Conservation (phyloP, 2,113 vertebrate species). For the Acrocephalus arundinaceus region DNA sequence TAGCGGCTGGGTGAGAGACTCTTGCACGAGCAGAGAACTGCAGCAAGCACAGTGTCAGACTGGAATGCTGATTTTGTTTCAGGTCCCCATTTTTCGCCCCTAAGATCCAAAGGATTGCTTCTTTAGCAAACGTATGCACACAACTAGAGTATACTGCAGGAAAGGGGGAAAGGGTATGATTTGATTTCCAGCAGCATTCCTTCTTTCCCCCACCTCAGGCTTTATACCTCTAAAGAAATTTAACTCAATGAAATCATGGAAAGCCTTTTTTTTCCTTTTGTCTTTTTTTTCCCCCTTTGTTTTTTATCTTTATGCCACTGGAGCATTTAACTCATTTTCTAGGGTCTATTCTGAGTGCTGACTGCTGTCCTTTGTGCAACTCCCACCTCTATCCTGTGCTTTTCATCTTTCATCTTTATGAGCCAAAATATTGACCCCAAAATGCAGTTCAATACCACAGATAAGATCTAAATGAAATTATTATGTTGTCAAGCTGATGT, state of each 20-base stretch:
- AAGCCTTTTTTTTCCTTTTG: neutral
- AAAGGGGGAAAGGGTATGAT: neutral
- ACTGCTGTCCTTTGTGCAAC: constrained; percentile 19
- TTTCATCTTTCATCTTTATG: neutral
- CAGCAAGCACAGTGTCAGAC: constrained; percentile 21
- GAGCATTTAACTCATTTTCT: constrained; percentile 15
- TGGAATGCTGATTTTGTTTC: constrained; percentile 47
- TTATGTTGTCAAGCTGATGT: neutral
- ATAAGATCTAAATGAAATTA: constrained; percentile 26
- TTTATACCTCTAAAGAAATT: constrained; percentile 8
- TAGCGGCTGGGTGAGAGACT: constrained; percentile 32
- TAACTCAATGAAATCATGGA: neutral
- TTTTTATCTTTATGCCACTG: neutral
- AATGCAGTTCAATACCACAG: neutral
- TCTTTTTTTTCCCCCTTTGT: neutral
- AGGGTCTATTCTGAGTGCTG: constrained; percentile 26
- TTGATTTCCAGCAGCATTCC: constrained; percentile 13
- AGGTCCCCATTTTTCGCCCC: constrained; percentile 46
- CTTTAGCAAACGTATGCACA: neutral
- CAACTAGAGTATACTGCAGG: neutral
- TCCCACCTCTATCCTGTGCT: constrained; percentile 1
- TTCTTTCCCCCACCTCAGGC: neutral
- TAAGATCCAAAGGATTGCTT: constrained; percentile 25
- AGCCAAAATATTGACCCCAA: constrained; percentile 11
- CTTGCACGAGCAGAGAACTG: constrained; percentile 9